Conservation (phyloP, 2,797 vertebrate genomes). For the Selene dorsalis region DNA sequence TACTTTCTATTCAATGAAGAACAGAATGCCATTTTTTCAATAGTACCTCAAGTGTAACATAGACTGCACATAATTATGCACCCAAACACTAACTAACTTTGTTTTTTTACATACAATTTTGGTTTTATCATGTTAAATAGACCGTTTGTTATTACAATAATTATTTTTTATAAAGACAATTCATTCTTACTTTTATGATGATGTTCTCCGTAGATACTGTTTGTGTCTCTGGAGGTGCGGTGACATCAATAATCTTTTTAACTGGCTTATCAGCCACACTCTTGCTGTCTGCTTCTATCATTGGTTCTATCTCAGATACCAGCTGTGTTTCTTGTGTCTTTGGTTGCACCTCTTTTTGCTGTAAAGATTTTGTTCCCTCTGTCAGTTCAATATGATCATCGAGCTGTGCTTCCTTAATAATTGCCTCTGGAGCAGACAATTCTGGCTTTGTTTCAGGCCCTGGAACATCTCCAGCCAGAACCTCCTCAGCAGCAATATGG, state of each 20-base stretch:
- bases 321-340: slow-evolving; percentile 47
- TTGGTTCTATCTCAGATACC: slow-evolving; percentile 30
- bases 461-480: slow-evolving; percentile 32
- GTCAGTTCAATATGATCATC: slow-evolving; percentile 31
- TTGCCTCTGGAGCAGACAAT: slow-evolving; percentile 24
- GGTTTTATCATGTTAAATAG: neutral
- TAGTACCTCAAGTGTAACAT: neutral
- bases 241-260: slow-evolving; percentile 41
- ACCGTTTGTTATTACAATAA: neutral
- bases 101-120: neutral
- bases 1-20: neutral
- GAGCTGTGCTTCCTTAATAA: slow-evolving; percentile 43
- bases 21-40: neutral
- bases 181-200: slow-evolving; percentile 57
- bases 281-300: slow-evolving; percentile 37
- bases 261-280: slow-evolving; percentile 32
- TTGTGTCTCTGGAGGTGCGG: slow-evolving; percentile 38
- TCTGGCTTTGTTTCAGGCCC: slow-evolving; percentile 46
- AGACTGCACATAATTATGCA: neutral
- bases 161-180: neutral
- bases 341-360: slow-evolving; percentile 41
- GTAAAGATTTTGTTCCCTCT: slow-evolving; percentile 49
- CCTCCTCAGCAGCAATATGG: slow-evolving; percentile 36
- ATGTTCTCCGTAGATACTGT: slow-evolving; percentile 29
- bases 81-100: neutral